Conservation (phyloP, 1,140 invertebrate species). For the Homalodisca vitripennis region DNA sequence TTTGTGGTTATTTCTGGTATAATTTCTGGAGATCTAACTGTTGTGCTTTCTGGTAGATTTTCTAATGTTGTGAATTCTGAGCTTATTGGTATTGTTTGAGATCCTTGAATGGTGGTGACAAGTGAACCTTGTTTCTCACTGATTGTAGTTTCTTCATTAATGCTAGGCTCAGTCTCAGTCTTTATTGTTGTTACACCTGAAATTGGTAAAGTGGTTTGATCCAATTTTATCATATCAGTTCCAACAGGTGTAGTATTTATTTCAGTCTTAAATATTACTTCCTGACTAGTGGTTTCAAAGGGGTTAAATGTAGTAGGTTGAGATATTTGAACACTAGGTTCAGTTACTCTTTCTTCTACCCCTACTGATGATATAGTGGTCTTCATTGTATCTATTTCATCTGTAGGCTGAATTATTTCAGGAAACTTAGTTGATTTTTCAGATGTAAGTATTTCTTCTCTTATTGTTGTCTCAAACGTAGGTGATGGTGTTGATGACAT, state of each 20-base stretch:
- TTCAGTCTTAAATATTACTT: constrained; percentile 2
- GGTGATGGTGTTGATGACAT: not conserved
- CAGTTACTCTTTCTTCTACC: not conserved
- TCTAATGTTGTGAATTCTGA: constrained; percentile 1
- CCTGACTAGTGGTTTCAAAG: constrained; percentile 7
- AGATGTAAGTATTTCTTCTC: not conserved
- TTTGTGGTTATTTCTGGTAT: constrained; percentile 36
- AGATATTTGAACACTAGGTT: not conserved
- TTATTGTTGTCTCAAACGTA: not conserved
- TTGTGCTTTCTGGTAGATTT: constrained; percentile 28
- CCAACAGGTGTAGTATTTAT: not conserved
- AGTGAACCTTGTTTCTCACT: not conserved
- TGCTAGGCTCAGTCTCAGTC: not conserved
- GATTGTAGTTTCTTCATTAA: no score
- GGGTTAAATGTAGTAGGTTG: not conserved
- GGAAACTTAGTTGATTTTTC: constrained; percentile 3
- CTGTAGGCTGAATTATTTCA: not conserved
- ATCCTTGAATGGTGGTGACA: not conserved
- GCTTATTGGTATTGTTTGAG: not conserved
- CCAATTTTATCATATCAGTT: not conserved
- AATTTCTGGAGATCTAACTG: constrained; percentile 47
- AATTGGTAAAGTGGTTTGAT: not conserved
- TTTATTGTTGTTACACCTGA: not conserved
- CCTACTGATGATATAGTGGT: no score
- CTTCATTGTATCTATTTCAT: not conserved